These are phyloP conservation scores for Ernsta delagoae DNA, from an alignment of 2,888 invertebrate species.

Conservation along the genomic window DNA sequence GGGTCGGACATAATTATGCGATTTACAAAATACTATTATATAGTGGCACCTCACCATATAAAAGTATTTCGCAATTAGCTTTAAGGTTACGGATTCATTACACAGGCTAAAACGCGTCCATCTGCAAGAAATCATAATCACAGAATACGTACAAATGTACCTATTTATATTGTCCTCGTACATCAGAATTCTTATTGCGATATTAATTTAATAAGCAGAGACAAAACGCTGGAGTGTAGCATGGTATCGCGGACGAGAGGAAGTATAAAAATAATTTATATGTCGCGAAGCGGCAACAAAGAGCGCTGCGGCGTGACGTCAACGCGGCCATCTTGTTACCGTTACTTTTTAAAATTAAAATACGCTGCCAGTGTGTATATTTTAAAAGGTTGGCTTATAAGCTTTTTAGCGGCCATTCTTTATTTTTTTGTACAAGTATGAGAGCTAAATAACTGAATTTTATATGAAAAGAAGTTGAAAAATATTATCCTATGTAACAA, in stretches of 20 bases:
- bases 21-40: too few species aligned
- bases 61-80: too few species aligned
- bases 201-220: conserved; percentile 35
- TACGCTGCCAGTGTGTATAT: conserved; percentile 27
- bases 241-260: conserved; percentile 30
- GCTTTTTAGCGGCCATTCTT: conserved; percentile 15
- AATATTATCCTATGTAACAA: too few species aligned
- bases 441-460: background rate
- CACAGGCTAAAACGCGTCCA: too few species aligned
- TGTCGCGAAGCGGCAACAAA: conserved; percentile 28
- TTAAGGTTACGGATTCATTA: too few species aligned
- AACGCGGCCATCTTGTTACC: conserved; percentile 35
- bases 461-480: background rate
- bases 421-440: background rate
- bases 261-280: conserved; percentile 38
- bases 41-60: too few species aligned
- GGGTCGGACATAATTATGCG: too few species aligned
- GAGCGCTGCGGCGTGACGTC: conserved; percentile 36
- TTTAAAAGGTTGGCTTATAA: conserved; percentile 27
- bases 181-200: conserved; percentile 19
- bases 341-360: conserved; percentile 37
- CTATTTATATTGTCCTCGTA: too few species aligned
- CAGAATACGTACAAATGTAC: too few species aligned
- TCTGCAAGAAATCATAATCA: too few species aligned
- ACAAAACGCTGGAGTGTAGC: conserved; percentile 30